Evolutionary conservation across 2,797 vertebrate species (phyloP).

Genomic region (Busarellus nigricollis): DNA sequence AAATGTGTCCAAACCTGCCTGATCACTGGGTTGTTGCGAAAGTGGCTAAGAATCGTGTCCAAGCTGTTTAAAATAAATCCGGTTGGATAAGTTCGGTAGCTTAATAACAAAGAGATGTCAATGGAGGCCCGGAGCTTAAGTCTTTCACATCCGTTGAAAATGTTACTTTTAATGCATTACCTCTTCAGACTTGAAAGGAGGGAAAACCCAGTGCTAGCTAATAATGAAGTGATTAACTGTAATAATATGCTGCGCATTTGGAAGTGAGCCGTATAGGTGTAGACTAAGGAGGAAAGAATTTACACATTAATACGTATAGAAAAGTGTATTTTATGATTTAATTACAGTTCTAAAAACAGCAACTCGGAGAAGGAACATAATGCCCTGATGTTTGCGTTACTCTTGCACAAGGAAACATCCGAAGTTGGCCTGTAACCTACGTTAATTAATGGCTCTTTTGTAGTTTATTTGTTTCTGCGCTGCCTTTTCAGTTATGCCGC

Average conservation of each 20-base stretch:
- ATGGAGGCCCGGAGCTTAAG: background rate
- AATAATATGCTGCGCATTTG: background rate
- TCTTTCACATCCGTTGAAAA: background rate
- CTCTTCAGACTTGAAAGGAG: background rate
- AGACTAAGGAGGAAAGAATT: background rate
- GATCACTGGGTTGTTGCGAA: background rate
- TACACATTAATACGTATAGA: background rate
- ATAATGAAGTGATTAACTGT: conserved; percentile 21
- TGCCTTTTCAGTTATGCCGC: background rate
- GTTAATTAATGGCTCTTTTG: conserved; percentile 2
- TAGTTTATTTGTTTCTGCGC: background rate
- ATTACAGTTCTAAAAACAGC: conserved; percentile 29
- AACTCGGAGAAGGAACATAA: background rate
- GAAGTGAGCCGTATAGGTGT: background rate
- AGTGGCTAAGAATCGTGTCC: background rate
- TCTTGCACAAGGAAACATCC: background rate
- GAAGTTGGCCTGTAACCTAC: background rate
- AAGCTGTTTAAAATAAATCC: background rate
- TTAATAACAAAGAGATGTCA: background rate
- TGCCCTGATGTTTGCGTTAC: conserved; percentile 3
- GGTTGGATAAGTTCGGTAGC: background rate
- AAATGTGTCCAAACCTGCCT: background rate
- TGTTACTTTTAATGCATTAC: background rate
- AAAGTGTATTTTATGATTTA: conserved; percentile 16
- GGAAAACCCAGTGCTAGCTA: background rate